Evolutionary conservation across 2,888 invertebrate genomes (phyloP).

Genomic region (Eupithecia pulchellata): DNA sequence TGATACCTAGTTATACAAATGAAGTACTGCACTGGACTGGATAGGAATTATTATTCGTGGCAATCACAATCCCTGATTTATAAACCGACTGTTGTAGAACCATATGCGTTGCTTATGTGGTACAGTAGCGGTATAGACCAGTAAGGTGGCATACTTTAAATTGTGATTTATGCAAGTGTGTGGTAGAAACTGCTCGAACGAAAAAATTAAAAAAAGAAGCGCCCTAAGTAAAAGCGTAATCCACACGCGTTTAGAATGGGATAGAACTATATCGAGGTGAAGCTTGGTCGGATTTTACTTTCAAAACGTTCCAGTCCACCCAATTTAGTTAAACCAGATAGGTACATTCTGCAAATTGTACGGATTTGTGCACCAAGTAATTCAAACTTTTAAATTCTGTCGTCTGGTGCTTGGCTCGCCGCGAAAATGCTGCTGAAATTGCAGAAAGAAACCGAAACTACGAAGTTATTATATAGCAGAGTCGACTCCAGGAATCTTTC

Average conservation of each 20-base stretch:
- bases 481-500: too few relatives aligned
- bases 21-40: slow-evolving; percentile 4
- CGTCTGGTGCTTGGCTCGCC: not conserved
- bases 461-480: not conserved
- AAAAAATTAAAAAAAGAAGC: not conserved
- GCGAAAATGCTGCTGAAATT: not conserved
- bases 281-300: not conserved
- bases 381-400: slow-evolving; percentile 28
- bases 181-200: not conserved
- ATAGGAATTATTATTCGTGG: not conserved
- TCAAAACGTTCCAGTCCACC: not conserved
- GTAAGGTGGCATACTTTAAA: not conserved
- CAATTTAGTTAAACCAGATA: not conserved
- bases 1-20: slow-evolving; percentile 13
- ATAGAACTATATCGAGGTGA: not conserved
- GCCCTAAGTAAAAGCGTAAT: not conserved
- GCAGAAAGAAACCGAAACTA: not conserved
- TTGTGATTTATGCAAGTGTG: not conserved
- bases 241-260: not conserved
- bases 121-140: not conserved
- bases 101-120: not conserved
- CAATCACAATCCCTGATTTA: not conserved
- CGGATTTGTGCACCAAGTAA: slow-evolving; percentile 27
- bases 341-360: not conserved
- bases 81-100: too few relatives aligned